These are phyloP conservation scores for Poliocrania exsul DNA, from an alignment of 2,797 vertebrate species.

Conservation along the genomic window DNA sequence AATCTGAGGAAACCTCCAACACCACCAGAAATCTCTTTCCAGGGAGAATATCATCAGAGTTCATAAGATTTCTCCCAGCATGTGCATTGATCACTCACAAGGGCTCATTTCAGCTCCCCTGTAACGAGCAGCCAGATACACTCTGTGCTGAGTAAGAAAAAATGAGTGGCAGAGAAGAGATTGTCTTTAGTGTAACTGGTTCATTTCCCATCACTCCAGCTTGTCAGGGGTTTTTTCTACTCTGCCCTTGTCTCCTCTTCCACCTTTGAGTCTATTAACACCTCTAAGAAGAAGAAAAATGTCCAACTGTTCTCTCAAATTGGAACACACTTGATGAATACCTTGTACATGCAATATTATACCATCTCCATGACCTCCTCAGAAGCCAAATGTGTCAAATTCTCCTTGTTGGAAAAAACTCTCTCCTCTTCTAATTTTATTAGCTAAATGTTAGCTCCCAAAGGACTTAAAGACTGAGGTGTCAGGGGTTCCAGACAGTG, in stretches of 20 bases:
- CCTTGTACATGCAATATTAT: background rate
- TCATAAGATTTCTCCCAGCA: background rate
- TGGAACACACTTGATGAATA: background rate
- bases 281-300: background rate
- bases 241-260: background rate
- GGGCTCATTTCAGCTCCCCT: background rate
- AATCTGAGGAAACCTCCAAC: background rate
- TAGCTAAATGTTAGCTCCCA: background rate
- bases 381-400: background rate
- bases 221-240: background rate
- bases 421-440: background rate
- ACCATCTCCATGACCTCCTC: background rate
- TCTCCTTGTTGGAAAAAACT: background rate
- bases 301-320: background rate
- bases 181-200: background rate
- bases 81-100: background rate
- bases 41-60: background rate
- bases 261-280: conserved; percentile 36
- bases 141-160: background rate
- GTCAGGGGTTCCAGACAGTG: background rate
- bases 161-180: background rate
- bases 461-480: background rate
- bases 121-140: background rate
- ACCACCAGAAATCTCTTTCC: background rate
- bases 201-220: background rate